Conservation (phyloP, 2,888 invertebrate genomes). For the Eustalomyia histrio region DNA sequence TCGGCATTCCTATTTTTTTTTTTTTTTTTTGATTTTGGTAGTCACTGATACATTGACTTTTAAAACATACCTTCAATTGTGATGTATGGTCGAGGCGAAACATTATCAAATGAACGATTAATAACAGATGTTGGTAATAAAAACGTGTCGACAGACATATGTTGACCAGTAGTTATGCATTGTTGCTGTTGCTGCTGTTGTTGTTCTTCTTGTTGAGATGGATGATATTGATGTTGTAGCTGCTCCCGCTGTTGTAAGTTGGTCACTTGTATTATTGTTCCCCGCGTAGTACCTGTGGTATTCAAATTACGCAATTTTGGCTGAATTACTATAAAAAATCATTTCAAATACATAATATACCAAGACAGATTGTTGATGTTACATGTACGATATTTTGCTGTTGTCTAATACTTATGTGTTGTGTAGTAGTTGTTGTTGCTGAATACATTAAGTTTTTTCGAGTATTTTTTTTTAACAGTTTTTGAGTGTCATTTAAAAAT, state of each 20-base stretch:
- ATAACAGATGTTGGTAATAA: constrained; percentile 55
- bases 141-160: constrained; percentile 40
- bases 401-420: constrained; percentile 24
- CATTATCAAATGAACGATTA: constrained; percentile 76
- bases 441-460: not conserved
- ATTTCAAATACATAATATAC: constrained; percentile 44
- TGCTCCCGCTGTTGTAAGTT: constrained; percentile 10
- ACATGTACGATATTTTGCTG: constrained; percentile 32
- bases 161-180: constrained; percentile 12
- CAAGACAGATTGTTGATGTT: constrained; percentile 30
- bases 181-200: constrained; percentile 29
- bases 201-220: constrained; percentile 18
- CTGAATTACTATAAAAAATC: constrained; percentile 42
- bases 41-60: constrained; percentile 13
- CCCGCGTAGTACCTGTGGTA: constrained; percentile 39
- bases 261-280: not conserved
- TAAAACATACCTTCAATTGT: constrained; percentile 73
- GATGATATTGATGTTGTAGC: constrained; percentile 40
- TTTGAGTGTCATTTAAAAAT: constrained; percentile 32
- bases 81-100: constrained; percentile 76
- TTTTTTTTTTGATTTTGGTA: not conserved
- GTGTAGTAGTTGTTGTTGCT: not conserved
- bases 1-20: not conserved
- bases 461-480: not conserved
- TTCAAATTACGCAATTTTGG: constrained; percentile 52